Evolutionary conservation across 2,888 invertebrate genomes (phyloP).

Genomic region (Drosophila incognita): DNA sequence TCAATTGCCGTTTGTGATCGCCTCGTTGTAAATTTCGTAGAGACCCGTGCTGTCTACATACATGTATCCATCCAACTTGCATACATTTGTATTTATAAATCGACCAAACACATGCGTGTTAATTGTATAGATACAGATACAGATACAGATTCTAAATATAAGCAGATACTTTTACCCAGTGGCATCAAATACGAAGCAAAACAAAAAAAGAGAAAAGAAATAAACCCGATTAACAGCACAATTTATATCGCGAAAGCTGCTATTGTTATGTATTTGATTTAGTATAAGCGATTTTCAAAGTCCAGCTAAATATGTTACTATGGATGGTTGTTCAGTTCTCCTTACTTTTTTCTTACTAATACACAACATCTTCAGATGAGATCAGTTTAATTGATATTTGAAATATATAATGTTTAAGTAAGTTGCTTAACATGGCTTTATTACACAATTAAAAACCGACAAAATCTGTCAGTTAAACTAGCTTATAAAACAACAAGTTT

Average conservation of each 20-base stretch:
- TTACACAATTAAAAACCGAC: not conserved
- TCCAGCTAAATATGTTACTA: not conserved
- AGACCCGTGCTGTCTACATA: conserved; percentile 15
- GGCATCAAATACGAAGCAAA: conserved; percentile 41
- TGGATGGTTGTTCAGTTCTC: not conserved
- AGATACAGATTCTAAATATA: conserved; percentile 36
- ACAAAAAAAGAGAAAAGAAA: conserved; percentile 18
- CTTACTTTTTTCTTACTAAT: not conserved
- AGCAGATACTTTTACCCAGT: conserved; percentile 50
- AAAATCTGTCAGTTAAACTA: not conserved
- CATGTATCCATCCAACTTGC: conserved; percentile 21
- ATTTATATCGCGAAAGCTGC: conserved; percentile 3
- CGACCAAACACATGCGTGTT: conserved; percentile 10
- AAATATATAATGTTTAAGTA: not conserved
- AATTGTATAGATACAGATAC: conserved; percentile 2
- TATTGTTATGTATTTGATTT: conserved; percentile 4
- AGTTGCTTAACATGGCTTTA: not conserved
- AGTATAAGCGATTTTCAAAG: not conserved
- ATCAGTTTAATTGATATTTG: not conserved
- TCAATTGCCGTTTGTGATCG: not conserved
- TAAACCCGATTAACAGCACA: conserved; percentile 14
- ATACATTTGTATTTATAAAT: conserved; percentile 35
- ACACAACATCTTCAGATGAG: not conserved
- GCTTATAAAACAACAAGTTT: not conserved
- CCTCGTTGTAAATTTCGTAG: not conserved